A percentile compares a stretch with the other conserved stretches of the same genome.
phyloP scores from a whole-genome alignment of 2,113 vertebrate genomes.

The Notarius lentiginosus region DNA sequence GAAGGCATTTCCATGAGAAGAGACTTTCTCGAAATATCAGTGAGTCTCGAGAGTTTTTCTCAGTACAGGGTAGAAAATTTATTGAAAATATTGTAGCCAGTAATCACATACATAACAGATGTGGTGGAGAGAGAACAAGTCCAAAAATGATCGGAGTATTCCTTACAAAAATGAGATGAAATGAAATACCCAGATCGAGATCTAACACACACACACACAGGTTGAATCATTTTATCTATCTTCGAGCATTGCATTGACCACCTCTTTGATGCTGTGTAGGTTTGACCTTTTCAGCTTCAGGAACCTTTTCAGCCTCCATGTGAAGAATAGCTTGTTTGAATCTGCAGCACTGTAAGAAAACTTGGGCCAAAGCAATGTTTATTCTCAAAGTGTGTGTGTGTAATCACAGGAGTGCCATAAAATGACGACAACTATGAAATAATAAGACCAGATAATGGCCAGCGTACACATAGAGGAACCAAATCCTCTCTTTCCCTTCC shows the following conservation, averaged over 20 bases:
- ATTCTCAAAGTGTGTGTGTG: neutral
- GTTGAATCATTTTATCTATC: constrained; percentile 33
- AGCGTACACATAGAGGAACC: no score
- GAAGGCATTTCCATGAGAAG: neutral
- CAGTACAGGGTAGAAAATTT: neutral
- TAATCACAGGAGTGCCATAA: no score
- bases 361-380: neutral
- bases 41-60: neutral
- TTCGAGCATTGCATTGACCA: constrained; percentile 34
- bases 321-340: constrained; percentile 25
- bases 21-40: neutral
- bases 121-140: neutral
- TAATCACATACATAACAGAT: neutral
- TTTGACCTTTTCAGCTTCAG: constrained; percentile 37
- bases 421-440: no score
- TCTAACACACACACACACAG: neutral
- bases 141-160: neutral
- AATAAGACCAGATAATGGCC: no score
- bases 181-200: neutral
- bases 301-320: constrained; percentile 33
- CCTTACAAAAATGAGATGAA: neutral
- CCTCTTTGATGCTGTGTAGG: constrained; percentile 11
- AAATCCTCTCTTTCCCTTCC: no score
- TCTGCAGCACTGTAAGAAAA: constrained; percentile 5
- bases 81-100: neutral